phyloP scores from a whole-genome alignment of 1,140 invertebrate genomes.

The Caenorhabditis briggsae region DNA sequence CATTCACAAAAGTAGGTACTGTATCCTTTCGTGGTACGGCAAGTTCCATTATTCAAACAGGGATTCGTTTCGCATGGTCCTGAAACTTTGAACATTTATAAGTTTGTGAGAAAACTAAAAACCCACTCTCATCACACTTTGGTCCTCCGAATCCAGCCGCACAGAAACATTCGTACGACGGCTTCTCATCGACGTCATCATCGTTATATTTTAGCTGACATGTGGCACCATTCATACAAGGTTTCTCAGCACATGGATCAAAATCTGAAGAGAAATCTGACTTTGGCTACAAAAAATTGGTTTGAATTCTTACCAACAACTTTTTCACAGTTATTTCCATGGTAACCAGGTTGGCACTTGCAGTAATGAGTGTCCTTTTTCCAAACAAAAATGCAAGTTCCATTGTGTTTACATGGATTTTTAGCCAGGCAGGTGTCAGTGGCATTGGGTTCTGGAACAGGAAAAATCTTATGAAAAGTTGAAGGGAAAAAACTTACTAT shows the following conservation, averaged over 20 bases:
- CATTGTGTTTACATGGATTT: conserved; percentile 67
- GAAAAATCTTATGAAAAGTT: neutral
- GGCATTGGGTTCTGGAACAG: conserved; percentile 52
- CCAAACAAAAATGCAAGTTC: conserved; percentile 65
- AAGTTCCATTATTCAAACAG: conserved; percentile 67
- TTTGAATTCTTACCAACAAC: conserved; percentile 47
- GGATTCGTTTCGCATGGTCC: conserved; percentile 66
- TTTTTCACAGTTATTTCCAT: conserved; percentile 64
- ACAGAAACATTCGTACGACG: conserved; percentile 66
- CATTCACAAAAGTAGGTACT: conserved; percentile 68
- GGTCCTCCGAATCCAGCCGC: conserved; percentile 65
- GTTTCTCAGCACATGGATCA: conserved; percentile 63
- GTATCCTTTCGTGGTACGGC: conserved; percentile 64
- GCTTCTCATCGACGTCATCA: conserved; percentile 60
- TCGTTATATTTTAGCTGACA: conserved; percentile 64
- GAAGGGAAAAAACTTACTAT: conserved; percentile 48
- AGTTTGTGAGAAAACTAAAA: neutral
- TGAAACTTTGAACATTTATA: conserved; percentile 21
- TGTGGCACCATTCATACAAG: conserved; percentile 65
- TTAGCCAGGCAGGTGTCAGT: conserved; percentile 56
- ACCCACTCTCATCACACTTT: conserved; percentile 64
- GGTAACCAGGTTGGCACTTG: conserved; percentile 65
- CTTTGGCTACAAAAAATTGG: neutral
- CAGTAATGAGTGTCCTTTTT: conserved; percentile 68
- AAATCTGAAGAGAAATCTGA: conserved; percentile 57